These are phyloP conservation scores for Ploceus nigricollis DNA, from an alignment of 2,113 vertebrate species.

Conservation along the genomic window DNA sequence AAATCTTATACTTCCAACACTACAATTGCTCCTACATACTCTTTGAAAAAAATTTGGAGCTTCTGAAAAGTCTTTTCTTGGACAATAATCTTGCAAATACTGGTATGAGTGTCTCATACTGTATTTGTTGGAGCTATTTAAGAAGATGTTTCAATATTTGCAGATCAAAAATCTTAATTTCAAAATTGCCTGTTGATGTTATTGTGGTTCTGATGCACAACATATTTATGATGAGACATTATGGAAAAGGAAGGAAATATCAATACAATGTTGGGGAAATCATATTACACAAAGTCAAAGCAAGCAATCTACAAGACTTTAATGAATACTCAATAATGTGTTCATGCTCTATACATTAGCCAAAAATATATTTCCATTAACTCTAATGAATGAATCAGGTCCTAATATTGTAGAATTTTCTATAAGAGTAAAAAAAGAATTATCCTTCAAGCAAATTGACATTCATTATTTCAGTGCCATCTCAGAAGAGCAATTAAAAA, in stretches of 20 bases:
- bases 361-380: background rate
- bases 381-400: background rate
- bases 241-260: background rate
- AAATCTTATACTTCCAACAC: background rate
- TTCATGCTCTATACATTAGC: background rate
- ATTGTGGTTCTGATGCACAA: background rate
- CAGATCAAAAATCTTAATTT: background rate
- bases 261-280: background rate
- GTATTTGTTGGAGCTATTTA: background rate
- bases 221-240: background rate
- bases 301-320: background rate
- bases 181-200: background rate
- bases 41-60: background rate
- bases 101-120: background rate
- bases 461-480: background rate
- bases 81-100: background rate
- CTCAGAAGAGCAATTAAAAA: background rate
- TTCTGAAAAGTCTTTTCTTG: background rate
- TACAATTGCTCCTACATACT: background rate
- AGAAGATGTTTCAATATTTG: background rate
- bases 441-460: background rate
- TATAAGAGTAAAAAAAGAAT: background rate
- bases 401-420: background rate
- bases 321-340: background rate
- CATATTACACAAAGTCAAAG: background rate